Conservation (phyloP, 2,888 invertebrate species). For the Acronicta psi region DNA sequence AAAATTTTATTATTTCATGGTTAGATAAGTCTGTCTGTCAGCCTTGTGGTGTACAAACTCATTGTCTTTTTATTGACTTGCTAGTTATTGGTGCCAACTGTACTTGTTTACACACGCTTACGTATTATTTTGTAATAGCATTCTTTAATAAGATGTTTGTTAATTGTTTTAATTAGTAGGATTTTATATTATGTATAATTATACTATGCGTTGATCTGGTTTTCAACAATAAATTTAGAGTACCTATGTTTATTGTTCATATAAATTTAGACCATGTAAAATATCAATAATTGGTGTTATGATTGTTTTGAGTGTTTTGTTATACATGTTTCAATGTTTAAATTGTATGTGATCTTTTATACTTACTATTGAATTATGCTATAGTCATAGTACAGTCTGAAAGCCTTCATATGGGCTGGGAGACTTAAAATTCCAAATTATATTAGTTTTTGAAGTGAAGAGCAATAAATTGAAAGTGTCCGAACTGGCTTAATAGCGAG, state of each 20-base stretch:
- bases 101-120: conserved; percentile 45
- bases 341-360: conserved; percentile 32
- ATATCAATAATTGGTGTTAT: conserved; percentile 35
- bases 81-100: conserved; percentile 31
- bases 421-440: not conserved
- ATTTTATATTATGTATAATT: conserved; percentile 21
- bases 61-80: conserved; percentile 14
- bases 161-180: conserved; percentile 21
- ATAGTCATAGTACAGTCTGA: conserved; percentile 9
- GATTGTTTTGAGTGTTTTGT: conserved; percentile 41
- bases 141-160: conserved; percentile 23
- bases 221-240: conserved; percentile 34
- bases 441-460: too few species aligned
- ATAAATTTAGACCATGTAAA: conserved; percentile 35
- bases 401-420: not conserved
- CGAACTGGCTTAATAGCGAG: not conserved
- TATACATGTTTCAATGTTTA: conserved; percentile 35
- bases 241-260: conserved; percentile 25
- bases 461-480: conserved; percentile 17
- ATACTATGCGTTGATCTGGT: conserved; percentile 44
- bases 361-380: conserved; percentile 11
- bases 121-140: conserved; percentile 43
- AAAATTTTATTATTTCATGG: not conserved
- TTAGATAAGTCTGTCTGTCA: not conserved
- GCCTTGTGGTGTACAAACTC: conserved; percentile 3